Percentiles rank a stretch among this genome's conserved stretches.
Evolutionary conservation across 1,140 invertebrate genomes (phyloP).

Genomic region (Oryctes rhinoceros): DNA sequence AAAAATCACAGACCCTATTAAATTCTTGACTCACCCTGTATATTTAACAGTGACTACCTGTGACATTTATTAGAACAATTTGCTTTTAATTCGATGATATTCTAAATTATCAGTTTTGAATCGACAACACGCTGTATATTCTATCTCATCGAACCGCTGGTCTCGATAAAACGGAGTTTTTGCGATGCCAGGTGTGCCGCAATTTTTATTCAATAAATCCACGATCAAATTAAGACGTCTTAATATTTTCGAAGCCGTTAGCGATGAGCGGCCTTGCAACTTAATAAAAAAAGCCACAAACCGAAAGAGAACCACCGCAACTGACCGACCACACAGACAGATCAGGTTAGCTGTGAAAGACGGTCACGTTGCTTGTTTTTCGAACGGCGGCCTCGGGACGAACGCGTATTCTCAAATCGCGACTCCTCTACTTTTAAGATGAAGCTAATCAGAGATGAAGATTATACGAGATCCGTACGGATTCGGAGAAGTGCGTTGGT

Average conservation of each 20-base stretch:
- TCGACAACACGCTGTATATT: neutral
- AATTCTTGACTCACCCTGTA: no score
- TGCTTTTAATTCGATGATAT: no score
- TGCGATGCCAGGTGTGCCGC: slow-evolving; percentile 27
- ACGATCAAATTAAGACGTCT: slow-evolving; percentile 39
- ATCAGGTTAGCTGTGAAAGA: slow-evolving; percentile 38
- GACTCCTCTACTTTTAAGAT: neutral
- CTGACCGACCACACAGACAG: slow-evolving; percentile 35
- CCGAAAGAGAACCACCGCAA: slow-evolving; percentile 37
- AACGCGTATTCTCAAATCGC: slow-evolving; percentile 24
- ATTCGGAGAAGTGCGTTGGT: no score
- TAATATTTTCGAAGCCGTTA: slow-evolving; percentile 40
- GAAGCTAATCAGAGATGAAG: no score
- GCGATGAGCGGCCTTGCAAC: slow-evolving; percentile 35
- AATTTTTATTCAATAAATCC: slow-evolving; percentile 41
- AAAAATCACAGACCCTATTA: no score
- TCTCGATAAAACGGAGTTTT: neutral
- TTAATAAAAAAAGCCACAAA: slow-evolving; percentile 24
- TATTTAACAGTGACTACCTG: no score
- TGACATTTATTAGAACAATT: no score
- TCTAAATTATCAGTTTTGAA: neutral
- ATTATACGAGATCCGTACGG: neutral
- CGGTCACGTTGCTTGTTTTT: slow-evolving; percentile 24
- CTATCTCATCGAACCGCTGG: neutral
- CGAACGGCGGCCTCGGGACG: neutral